Evolutionary conservation across 2,888 invertebrate genomes (phyloP).

Genomic region (Chelonus formosanus): DNA sequence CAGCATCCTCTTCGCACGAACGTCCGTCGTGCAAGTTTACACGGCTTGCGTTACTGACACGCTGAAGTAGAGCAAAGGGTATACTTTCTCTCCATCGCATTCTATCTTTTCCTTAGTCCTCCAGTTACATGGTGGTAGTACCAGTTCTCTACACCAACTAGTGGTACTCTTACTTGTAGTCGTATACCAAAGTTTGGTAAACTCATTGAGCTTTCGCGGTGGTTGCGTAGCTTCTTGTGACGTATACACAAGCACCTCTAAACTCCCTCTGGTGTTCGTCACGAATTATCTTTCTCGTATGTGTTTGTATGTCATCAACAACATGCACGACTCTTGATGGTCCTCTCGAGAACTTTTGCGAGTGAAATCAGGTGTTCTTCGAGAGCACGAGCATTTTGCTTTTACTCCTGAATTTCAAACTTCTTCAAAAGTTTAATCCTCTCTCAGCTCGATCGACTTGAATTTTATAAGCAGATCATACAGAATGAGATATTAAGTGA

Average conservation of each 20-base stretch:
- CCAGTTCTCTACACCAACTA: background rate
- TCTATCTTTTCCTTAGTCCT: conserved; percentile 11
- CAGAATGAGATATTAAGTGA: conserved; percentile 9
- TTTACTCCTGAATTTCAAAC: conserved; percentile 21
- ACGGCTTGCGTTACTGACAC: conserved; percentile 29
- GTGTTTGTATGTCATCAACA: conserved; percentile 22
- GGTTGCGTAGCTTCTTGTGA: conserved; percentile 26
- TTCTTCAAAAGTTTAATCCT: conserved; percentile 24
- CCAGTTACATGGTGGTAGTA: conserved; percentile 10
- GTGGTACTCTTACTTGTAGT: background rate
- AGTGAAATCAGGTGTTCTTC: conserved; percentile 32
- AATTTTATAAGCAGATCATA: conserved; percentile 23
- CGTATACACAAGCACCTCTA: conserved; percentile 17
- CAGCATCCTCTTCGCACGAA: conserved; percentile 43
- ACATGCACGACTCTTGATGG: conserved; percentile 27
- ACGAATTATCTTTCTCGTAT: conserved; percentile 20
- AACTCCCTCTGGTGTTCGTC: conserved; percentile 13
- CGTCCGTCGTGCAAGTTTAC: conserved; percentile 41
- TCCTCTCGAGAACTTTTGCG: conserved; percentile 27
- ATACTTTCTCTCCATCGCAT: conserved; percentile 19
- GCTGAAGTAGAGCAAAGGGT: conserved; percentile 25
- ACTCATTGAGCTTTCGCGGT: conserved; percentile 30
- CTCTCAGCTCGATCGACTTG: conserved; percentile 14
- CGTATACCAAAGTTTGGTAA: conserved; percentile 27
- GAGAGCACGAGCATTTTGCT: conserved; percentile 19